Evolutionary conservation across 2,113 vertebrate genomes (phyloP).

Genomic region (Equus quagga): DNA sequence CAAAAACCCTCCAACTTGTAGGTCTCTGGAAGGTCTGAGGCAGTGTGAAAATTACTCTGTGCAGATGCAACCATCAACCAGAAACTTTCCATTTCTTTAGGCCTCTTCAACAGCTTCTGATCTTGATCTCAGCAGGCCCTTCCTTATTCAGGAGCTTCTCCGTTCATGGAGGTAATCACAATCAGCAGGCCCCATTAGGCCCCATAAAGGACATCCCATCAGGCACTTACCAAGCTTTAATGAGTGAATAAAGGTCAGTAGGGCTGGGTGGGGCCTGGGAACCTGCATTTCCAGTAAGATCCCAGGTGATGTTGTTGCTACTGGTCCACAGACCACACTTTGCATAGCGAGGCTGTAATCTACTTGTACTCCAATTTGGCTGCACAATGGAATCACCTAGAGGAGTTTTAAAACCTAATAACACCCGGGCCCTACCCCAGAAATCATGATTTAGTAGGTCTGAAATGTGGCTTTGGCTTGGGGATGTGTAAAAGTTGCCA

Average conservation of each 20-base stretch:
- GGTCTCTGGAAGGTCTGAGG: background rate
- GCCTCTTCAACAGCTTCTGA: background rate
- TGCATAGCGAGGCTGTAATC: background rate
- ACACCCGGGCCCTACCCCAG: too few relatives aligned
- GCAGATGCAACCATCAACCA: background rate
- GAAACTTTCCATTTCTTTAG: background rate
- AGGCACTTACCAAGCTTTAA: background rate
- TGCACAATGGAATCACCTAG: background rate
- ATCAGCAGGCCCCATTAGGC: background rate
- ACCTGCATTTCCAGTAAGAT: background rate
- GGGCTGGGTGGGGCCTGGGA: background rate
- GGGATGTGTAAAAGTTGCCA: background rate
- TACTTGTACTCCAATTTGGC: background rate
- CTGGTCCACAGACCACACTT: rapidly evolving
- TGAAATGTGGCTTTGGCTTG: background rate
- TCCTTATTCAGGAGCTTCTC: background rate
- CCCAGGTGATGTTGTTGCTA: rapidly evolving
- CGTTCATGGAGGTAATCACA: background rate
- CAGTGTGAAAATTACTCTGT: background rate
- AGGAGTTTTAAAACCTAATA: background rate
- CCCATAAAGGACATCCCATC: background rate
- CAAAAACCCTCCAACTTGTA: background rate
- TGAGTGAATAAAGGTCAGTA: background rate
- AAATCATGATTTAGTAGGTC: background rate
- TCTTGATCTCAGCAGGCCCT: background rate